Base-by-base conservation (phyloP, 2,888 invertebrate species). In the Elgonia sp. region DNA sequence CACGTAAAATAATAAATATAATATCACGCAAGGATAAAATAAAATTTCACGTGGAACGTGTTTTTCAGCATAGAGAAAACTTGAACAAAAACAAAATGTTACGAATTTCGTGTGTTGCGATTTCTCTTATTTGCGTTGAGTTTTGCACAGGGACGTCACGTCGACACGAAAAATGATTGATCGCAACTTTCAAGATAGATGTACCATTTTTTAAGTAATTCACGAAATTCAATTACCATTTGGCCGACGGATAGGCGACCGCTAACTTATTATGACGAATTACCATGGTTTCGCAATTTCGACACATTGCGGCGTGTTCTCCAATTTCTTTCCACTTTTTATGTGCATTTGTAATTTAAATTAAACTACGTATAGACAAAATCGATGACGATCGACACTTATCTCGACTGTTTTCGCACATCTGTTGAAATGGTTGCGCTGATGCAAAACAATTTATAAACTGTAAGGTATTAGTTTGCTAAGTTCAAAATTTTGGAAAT, bases 201-300 rank as follows among this genome's bases (percentile, higher is more conserved):
- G 63, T 63, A 72, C 18, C 39, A 63, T 62, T 80, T 81, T 82
- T 82, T 82, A 70, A 76, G 55, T 72, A 79, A 73, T 79, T 79
- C 79, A 57, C 67, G 79, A 77, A 79, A 84, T 84, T 84, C 53
- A 84, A 84, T 84, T 84, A 72, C 70, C 46, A 72, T 39, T 63
- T 50, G 67, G 37, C 62, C 53, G 62, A 76, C n/a, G 72, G 79
- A 77, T 84, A 79, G 57, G 57, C 18, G 21, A 7, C 12, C 18
- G 40, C 39, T 73, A 84, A 84, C 70, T 57, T 73, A 84, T 84
- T 84, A 84, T 79, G 84, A 84, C 79, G 73, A 79, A 84, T 84
- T 50, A 39, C 67, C 57, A 18, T 16, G 9, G 12, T n/a, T 12
- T 57, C 14, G 46, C 55, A 53, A 72, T 62, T 62, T 14, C 21